Conservation (phyloP, 2,113 vertebrate species). For the Pangasianodon gigas region DNA sequence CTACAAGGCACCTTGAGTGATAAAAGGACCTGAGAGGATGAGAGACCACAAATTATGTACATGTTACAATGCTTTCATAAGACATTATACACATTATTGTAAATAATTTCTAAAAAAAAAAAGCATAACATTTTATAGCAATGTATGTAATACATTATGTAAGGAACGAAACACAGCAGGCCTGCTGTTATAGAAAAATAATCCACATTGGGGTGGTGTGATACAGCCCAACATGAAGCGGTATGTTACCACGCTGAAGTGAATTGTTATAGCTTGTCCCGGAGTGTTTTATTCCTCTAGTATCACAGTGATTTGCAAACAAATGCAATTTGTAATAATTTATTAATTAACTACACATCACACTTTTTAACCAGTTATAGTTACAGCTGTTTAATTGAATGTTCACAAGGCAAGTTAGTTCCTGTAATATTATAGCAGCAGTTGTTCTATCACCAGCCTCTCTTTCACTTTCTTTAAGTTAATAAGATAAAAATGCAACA, state of each 20-base stretch:
- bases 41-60: constrained; percentile 42
- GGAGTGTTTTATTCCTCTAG: not conserved
- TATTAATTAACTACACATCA: not conserved
- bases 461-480: not conserved
- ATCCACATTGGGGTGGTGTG: not conserved
- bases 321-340: not conserved
- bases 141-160: not conserved
- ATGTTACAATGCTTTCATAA: not conserved
- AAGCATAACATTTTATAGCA: not conserved
- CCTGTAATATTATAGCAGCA: not conserved
- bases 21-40: constrained; percentile 53
- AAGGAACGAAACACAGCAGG: not conserved
- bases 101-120: not conserved
- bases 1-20: constrained; percentile 74
- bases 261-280: not conserved
- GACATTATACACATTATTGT: not conserved
- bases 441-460: not conserved
- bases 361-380: not conserved
- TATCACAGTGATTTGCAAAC: not conserved
- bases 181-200: not conserved
- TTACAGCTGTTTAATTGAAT: not conserved
- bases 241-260: not conserved
- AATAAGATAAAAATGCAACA: not conserved
- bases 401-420: not conserved
- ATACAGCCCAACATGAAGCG: not conserved